A percentile compares a stretch with the other conserved stretches of the same genome.
Evolutionary conservation across 2,113 vertebrate species (phyloP).

Genomic region (Entomyzon cyanotis): DNA sequence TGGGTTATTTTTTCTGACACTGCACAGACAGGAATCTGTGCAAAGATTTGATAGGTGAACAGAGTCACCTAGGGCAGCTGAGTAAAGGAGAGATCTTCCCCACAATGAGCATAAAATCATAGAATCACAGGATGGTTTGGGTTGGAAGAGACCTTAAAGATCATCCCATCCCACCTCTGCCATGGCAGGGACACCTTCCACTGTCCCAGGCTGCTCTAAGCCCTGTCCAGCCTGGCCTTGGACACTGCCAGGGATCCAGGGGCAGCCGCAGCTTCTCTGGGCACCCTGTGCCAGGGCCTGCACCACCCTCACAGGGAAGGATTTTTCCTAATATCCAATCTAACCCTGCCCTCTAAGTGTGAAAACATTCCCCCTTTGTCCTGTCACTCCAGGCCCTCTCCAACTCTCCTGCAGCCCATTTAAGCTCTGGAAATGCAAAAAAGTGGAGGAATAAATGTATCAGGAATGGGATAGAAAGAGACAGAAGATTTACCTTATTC

Average conservation of each 20-base stretch:
- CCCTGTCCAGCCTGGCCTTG: fast-evolving
- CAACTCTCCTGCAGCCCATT: neutral
- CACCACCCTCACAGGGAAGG: neutral
- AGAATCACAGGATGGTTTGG: neutral
- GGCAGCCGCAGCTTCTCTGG: neutral
- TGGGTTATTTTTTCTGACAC: neutral
- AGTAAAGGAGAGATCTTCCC: neutral
- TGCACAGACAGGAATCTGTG: neutral
- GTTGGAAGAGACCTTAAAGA: neutral
- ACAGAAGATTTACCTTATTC: neutral
- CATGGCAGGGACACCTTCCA: neutral
- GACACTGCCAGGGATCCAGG: neutral
- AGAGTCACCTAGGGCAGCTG: fast-evolving
- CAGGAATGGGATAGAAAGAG: neutral
- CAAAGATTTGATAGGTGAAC: neutral
- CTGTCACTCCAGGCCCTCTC: neutral
- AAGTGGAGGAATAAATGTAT: neutral
- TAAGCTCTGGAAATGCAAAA: neutral
- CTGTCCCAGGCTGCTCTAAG: fast-evolving
- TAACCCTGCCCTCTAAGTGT: neutral
- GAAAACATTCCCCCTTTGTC: neutral
- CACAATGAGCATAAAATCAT: neutral
- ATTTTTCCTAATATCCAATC: neutral
- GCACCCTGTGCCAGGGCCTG: neutral
- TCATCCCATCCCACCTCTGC: neutral